phyloP scores from a whole-genome alignment of 2,888 invertebrate species.

The Drosophila imparisetae region DNA sequence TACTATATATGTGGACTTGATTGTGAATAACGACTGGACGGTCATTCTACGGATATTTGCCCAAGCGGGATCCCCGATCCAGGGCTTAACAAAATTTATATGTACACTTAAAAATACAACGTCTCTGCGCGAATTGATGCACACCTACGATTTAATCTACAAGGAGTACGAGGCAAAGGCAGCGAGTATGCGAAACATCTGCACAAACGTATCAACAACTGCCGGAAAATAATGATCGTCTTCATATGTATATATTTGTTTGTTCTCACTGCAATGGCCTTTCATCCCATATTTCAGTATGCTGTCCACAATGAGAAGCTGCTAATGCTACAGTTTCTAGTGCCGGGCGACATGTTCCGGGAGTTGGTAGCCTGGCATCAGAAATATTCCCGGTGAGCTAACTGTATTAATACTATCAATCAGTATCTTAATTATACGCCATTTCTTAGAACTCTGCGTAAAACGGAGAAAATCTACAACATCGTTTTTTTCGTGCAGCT shows the following conservation, averaged over 20 bases:
- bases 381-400: slow-evolving; percentile 60
- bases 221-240: slow-evolving; percentile 37
- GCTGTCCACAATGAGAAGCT: slow-evolving; percentile 42
- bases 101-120: slow-evolving; percentile 6
- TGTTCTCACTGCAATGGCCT: background rate
- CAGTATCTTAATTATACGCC: fast-evolving
- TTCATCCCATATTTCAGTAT: slow-evolving; percentile 47
- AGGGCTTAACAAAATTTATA: slow-evolving; percentile 51
- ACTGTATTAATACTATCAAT: too few relatives aligned
- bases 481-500: slow-evolving; percentile 66
- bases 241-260: slow-evolving; percentile 39
- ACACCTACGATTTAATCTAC: slow-evolving; percentile 55
- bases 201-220: slow-evolving; percentile 34
- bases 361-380: slow-evolving; percentile 73
- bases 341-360: slow-evolving; percentile 55
- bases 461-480: slow-evolving; percentile 53
- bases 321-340: slow-evolving; percentile 63
- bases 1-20: slow-evolving; percentile 65
- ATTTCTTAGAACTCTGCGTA: slow-evolving; percentile 43
- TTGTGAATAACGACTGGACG: slow-evolving; percentile 58
- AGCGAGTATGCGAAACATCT: slow-evolving; percentile 49
- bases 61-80: slow-evolving; percentile 54
- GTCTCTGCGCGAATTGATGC: slow-evolving; percentile 31
- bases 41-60: slow-evolving; percentile 59
- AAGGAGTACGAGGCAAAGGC: slow-evolving; percentile 50